phyloP scores from a whole-genome alignment of 2,797 vertebrate species.

The Gastrophryne carolinensis region DNA sequence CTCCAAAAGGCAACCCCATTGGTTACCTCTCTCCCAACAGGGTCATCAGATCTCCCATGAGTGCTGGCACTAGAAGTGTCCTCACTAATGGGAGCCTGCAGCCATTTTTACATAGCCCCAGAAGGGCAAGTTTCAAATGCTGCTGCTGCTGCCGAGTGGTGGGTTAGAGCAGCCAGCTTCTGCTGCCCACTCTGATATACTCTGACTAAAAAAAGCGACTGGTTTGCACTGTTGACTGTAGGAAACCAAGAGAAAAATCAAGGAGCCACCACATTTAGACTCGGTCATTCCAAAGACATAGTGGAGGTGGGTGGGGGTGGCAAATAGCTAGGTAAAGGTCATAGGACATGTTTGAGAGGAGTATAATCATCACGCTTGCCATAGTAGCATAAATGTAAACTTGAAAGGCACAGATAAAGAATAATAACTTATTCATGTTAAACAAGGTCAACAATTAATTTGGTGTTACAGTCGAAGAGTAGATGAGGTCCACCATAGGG shows the following conservation, averaged over 20 bases:
- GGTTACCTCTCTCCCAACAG: too few species aligned
- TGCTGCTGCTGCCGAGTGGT: too few species aligned
- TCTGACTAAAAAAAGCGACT: too few species aligned
- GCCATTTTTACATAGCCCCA: too few species aligned
- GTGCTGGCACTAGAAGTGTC: too few species aligned
- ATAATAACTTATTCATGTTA: not conserved
- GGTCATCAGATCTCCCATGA: too few species aligned
- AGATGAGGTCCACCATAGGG: not conserved
- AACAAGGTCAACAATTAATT: not conserved
- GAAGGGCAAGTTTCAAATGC: too few species aligned
- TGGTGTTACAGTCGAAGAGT: not conserved
- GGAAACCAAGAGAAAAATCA: not conserved
- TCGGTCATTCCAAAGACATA: constrained; percentile 54
- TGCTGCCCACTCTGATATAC: too few species aligned
- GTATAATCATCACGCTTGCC: constrained; percentile 46
- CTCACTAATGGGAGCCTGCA: too few species aligned
- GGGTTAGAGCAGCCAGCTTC: too few species aligned
- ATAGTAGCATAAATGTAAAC: not conserved
- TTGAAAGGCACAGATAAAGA: not conserved
- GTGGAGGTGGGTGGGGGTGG: constrained; percentile 55
- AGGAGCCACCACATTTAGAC: constrained; percentile 33
- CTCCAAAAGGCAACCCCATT: too few species aligned
- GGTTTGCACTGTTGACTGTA: not conserved
- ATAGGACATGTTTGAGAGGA: constrained; percentile 55
- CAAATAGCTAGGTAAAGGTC: constrained; percentile 59